Conservation (phyloP, 2,113 vertebrate species). For the Pterocles gutturalis region DNA sequence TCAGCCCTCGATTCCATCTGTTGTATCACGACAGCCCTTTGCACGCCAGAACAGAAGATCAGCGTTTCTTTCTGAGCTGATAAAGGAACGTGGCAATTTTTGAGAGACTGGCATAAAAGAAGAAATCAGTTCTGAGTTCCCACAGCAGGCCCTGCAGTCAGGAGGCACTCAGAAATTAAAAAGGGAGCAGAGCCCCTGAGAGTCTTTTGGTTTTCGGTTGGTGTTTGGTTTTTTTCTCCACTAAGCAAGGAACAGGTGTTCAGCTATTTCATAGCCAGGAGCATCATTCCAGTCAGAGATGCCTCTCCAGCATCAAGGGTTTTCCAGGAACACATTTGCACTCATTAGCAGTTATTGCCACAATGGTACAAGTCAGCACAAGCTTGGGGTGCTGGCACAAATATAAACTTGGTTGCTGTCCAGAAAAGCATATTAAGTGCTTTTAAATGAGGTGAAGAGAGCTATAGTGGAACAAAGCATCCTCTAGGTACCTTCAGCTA, state of each 20-base stretch:
- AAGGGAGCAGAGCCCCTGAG: background rate
- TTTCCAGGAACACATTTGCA: conserved; percentile 66
- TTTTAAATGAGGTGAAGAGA: conserved; percentile 7
- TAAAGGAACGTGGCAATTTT: background rate
- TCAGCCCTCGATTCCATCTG: background rate
- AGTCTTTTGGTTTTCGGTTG: background rate
- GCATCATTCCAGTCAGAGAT: conserved; percentile 50
- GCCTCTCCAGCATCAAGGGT: conserved; percentile 5
- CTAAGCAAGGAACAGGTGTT: conserved; percentile 41
- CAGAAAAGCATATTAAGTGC: conserved; percentile 27
- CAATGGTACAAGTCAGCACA: conserved; percentile 49
- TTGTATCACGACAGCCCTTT: background rate
- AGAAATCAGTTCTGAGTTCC: background rate
- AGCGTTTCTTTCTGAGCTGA: background rate
- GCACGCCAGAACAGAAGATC: background rate
- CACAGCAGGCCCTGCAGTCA: background rate
- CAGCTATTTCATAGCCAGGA: conserved; percentile 51
- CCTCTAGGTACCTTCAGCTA: background rate
- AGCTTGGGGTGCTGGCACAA: conserved; percentile 47
- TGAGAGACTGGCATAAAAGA: background rate
- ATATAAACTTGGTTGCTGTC: background rate
- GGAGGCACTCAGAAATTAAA: background rate
- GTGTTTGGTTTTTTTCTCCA: background rate
- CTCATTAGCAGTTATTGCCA: conserved; percentile 58
- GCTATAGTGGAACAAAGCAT: conserved; percentile 11